Evolutionary conservation across 1,140 invertebrate genomes (phyloP), one percentile per base, ranked within the genome.

Genomic region (Bombus vancouverensis): DNA sequence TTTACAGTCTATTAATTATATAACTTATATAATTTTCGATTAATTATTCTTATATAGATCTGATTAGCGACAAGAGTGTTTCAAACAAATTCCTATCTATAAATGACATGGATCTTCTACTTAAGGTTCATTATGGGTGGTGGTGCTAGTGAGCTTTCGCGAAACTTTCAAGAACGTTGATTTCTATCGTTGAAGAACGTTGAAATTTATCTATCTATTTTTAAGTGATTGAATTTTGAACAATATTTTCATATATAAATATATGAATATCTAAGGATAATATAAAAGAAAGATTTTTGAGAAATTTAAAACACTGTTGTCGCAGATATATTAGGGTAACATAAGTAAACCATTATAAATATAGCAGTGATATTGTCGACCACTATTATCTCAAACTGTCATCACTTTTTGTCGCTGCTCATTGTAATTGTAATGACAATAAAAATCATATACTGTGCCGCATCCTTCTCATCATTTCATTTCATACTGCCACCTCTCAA

Each of bases 401-500:
- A 53, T 34, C 66, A 25, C 34, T 18, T 39, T 53, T 66, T 39
- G 34, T 68, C 84, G 10, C 59, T 57, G 25, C 65, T 76, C 88
- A 77, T 89, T 89, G 88, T 89, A 89, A 83, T 66, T 87, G 42
- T 73, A 84, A 87, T 83, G 88, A 68, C 53, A 90, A 91, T 90
- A 91, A 91, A 91, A 87, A 82, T 90, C 90, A 90, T 68, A 37
- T 90, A 57, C 80, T 76, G 81, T 84, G 53, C 84, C 71, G 71
- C 68, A 59, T 76, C 39, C 71, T 25, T 47, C 57, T 44, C 76
- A 84, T 81, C 89, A 91, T 88, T 90, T 90, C 89, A 90, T 88
- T 91, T 65, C 75, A 65, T 74, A 76, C 78, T 80, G 74, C 74
- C 81, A 75, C 86, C 88, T 90, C 32, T 81, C 34, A n/a, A 57